Conservation (phyloP, 2,888 invertebrate species). For the Thereva nobilitata region DNA sequence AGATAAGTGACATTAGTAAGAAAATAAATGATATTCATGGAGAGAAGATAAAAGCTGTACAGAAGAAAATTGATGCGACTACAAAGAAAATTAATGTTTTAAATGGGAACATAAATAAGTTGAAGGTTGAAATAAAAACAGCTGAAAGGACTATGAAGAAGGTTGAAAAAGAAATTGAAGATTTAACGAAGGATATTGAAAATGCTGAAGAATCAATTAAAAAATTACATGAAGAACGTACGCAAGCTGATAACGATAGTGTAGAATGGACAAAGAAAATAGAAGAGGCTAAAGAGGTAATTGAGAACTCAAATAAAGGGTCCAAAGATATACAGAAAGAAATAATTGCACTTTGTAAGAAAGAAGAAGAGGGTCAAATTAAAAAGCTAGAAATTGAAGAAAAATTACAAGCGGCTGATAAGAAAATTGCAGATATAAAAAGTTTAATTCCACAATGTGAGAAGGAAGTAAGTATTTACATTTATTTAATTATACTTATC, state of each 20-base stretch:
- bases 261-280: slow-evolving; percentile 62
- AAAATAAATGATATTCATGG: slow-evolving; percentile 73
- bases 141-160: slow-evolving; percentile 74
- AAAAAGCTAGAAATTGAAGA: slow-evolving; percentile 76
- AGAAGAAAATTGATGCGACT: slow-evolving; percentile 71
- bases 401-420: slow-evolving; percentile 66
- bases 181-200: slow-evolving; percentile 71
- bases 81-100: slow-evolving; percentile 74
- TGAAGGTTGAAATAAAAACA: slow-evolving; percentile 72
- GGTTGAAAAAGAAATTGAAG: slow-evolving; percentile 73
- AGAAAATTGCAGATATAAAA: slow-evolving; percentile 63
- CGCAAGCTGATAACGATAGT: slow-evolving; percentile 63
- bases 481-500: too few species aligned
- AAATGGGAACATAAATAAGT: slow-evolving; percentile 67
- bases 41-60: slow-evolving; percentile 70
- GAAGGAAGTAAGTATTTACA: slow-evolving; percentile 55
- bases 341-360: slow-evolving; percentile 64
- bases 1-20: slow-evolving; percentile 68
- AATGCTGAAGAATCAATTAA: slow-evolving; percentile 70
- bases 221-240: slow-evolving; percentile 63
- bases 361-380: slow-evolving; percentile 71
- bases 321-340: slow-evolving; percentile 67
- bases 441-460: slow-evolving; percentile 62
- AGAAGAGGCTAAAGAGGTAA: slow-evolving; percentile 63
- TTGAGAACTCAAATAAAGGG: slow-evolving; percentile 64